Evolutionary conservation across 2,113 vertebrate species (phyloP), one percentile per base, ranked within the genome.

Genomic region (Podarcis cretensis): DNA sequence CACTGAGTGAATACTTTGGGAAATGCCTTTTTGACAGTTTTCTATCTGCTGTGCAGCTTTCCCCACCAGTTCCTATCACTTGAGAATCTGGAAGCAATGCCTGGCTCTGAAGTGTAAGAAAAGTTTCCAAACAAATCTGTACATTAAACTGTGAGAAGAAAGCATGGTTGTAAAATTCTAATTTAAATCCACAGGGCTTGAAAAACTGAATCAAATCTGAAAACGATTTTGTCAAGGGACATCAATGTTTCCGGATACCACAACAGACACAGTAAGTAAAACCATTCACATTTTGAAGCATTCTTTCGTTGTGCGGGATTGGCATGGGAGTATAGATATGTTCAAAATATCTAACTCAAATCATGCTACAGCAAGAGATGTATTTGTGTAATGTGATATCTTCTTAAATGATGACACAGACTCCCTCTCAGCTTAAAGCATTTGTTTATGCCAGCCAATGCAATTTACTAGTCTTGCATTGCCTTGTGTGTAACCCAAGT

Each of bases 181-280:
- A 83, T 88, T 88, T 88, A 76, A 66, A 88, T 83, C 63, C 80
- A 54, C 80, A 76, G 87, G 73, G 25, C 20, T 88, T 76, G 80
- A 77, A 76, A 77, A 66, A 10, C 40, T 76, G 80, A 66, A 12
- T 76, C 54, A 65, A 4, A 73, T 40, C 32, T 59, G 54, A 82
- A 88, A 30, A 6, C 35, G 66, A 5, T 65, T 76, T 83, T 77
- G 37, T 83, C 63, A 76, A 65, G 14, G 59, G 77, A 54, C 82
- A 57, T 59, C 63, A 75, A 83, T 88, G 87, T 88, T 65, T 76
- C 63, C 66, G 37, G 40, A 76, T 83, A 83, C 59, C 66, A 40
- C 57, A 25, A 83, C 12, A 83, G n/a, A 77, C 37, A 48, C 59
- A 76, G 87, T 88, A 83, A 83, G 87, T 88, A 83, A 25, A 57